Conservation (phyloP, 1,140 invertebrate genomes). For the Pogonognathellus flavescens region DNA sequence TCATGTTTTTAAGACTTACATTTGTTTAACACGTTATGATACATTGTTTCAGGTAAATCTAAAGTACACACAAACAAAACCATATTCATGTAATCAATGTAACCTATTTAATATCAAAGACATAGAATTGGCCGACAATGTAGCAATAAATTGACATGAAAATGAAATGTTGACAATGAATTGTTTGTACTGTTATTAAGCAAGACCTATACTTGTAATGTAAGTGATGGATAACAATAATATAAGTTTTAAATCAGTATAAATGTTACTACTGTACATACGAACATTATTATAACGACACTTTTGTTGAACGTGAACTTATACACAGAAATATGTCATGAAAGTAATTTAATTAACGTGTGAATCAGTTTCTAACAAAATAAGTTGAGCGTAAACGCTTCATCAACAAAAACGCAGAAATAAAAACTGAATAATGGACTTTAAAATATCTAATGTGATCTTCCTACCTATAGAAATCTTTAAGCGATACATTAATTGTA, state of each 20-base stretch:
- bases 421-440: constrained; percentile 39
- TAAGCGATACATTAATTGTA: too few relatives aligned
- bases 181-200: neutral
- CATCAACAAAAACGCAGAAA: neutral
- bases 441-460: neutral
- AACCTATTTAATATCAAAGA: too few relatives aligned
- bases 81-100: too few relatives aligned
- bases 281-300: constrained; percentile 6
- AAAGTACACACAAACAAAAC: too few relatives aligned
- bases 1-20: too few relatives aligned
- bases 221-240: constrained; percentile 31
- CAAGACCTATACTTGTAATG: neutral
- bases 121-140: neutral
- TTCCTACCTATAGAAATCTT: too few relatives aligned
- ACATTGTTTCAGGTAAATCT: too few relatives aligned
- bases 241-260: neutral
- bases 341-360: constrained; percentile 31
- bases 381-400: constrained; percentile 20
- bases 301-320: constrained; percentile 37
- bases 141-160: neutral
- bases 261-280: constrained; percentile 7
- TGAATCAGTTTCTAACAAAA: constrained; percentile 45
- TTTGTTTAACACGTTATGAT: too few relatives aligned
- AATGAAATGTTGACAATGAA: neutral
- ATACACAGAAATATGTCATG: constrained; percentile 18